Conservation (phyloP, 2,888 invertebrate genomes). For the Amitus sp. region DNA sequence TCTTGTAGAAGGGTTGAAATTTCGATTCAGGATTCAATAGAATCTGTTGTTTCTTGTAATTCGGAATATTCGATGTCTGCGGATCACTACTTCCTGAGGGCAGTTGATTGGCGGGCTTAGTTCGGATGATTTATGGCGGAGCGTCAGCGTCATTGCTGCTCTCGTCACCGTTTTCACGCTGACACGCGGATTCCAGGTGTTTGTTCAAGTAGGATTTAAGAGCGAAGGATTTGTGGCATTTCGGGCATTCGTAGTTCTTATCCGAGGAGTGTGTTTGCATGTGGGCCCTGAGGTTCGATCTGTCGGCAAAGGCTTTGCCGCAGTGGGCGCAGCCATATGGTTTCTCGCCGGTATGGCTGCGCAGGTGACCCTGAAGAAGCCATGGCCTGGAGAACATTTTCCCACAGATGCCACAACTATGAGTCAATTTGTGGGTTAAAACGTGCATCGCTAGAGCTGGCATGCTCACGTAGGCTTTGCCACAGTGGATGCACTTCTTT, state of each 20-base stretch:
- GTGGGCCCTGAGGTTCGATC: slow-evolving; percentile 92
- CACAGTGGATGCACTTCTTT: slow-evolving; percentile 94
- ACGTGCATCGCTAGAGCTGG: slow-evolving; percentile 95
- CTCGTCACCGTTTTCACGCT: slow-evolving; percentile 70
- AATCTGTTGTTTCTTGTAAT: slow-evolving; percentile 5
- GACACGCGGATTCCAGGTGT: slow-evolving; percentile 92
- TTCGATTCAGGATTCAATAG: too few relatives aligned
- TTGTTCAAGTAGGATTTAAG: slow-evolving; percentile 95
- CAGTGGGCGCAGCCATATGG: slow-evolving; percentile 94
- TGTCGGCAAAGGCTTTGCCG: slow-evolving; percentile 94
- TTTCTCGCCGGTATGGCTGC: slow-evolving; percentile 93
- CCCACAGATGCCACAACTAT: slow-evolving; percentile 91
- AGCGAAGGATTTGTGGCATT: slow-evolving; percentile 91
- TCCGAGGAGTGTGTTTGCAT: slow-evolving; percentile 94
- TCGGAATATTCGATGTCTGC: slow-evolving; percentile 12
- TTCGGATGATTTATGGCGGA: slow-evolving; percentile 40
- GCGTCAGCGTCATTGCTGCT: slow-evolving; percentile 56
- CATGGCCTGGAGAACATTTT: slow-evolving; percentile 95
- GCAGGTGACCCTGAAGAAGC: slow-evolving; percentile 87
- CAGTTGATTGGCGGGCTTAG: slow-evolving; percentile 18
- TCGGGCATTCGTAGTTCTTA: slow-evolving; percentile 88
- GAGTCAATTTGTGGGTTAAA: slow-evolving; percentile 92
- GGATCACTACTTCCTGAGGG: slow-evolving; percentile 26
- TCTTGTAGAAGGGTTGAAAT: too few relatives aligned
- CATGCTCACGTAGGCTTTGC: slow-evolving; percentile 97